Evolutionary conservation across 2,797 vertebrate genomes (phyloP).

Genomic region (Odontamblyopus lacepedii): DNA sequence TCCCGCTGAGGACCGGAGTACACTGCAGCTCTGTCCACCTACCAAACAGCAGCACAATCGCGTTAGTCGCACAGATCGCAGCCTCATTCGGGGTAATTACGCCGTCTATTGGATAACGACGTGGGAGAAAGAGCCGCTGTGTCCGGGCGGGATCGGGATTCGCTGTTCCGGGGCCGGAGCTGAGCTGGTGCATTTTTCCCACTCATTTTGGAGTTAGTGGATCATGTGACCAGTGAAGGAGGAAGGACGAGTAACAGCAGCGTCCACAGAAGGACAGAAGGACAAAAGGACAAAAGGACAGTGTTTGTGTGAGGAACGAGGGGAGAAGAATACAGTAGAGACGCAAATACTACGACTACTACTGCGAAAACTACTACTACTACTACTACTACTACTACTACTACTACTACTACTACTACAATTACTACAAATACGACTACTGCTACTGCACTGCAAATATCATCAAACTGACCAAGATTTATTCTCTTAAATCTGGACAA

Average conservation of each 20-base stretch:
- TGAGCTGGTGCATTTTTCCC: slow-evolving; percentile 58
- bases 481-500: too few relatives aligned
- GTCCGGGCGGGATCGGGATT: background rate
- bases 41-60: slow-evolving; percentile 69
- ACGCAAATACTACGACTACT: background rate
- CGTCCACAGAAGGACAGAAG: too few relatives aligned
- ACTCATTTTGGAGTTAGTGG: slow-evolving; percentile 70
- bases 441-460: too few relatives aligned
- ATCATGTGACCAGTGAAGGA: slow-evolving; percentile 58
- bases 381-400: too few relatives aligned
- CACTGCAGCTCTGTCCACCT: slow-evolving; percentile 79
- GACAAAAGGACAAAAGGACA: too few relatives aligned
- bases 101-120: background rate
- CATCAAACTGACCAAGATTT: too few relatives aligned
- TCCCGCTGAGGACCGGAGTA: slow-evolving; percentile 64
- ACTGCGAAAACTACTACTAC: too few relatives aligned
- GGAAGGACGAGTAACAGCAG: slow-evolving; percentile 28
- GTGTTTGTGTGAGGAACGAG: background rate
- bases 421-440: too few relatives aligned
- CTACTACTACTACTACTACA: too few relatives aligned
- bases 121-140: background rate
- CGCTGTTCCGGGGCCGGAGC: slow-evolving; percentile 15
- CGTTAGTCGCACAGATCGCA: background rate
- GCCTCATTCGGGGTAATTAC: background rate
- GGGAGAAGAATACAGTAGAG: background rate